These are phyloP conservation scores for Prionace glauca DNA, from an alignment of 2,797 vertebrate species.

Conservation along the genomic window DNA sequence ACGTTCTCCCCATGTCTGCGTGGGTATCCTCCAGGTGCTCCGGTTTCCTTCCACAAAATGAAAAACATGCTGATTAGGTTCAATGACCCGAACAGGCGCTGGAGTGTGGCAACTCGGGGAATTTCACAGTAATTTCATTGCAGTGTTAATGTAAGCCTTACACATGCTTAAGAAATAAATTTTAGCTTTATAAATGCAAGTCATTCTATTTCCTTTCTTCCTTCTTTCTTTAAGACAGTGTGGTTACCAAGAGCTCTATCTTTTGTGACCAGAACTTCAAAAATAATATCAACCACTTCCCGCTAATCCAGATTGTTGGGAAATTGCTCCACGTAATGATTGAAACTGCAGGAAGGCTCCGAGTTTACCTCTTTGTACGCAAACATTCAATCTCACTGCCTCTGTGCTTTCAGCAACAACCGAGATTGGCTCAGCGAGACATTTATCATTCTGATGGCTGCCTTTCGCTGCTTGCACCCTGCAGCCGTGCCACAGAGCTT, in stretches of 20 bases:
- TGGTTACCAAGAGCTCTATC: no score
- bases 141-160: no score
- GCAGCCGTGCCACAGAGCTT: background rate
- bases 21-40: no score
- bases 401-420: background rate
- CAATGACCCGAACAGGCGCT: no score
- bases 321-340: background rate
- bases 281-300: background rate
- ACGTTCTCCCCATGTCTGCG: no score
- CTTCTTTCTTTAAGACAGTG: background rate
- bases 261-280: background rate
- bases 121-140: no score
- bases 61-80: no score
- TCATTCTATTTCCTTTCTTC: background rate
- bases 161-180: no score
- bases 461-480: background rate
- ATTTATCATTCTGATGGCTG: background rate
- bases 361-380: background rate
- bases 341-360: background rate
- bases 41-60: no score
- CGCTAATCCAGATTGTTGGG: background rate
- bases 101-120: no score
- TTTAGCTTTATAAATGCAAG: background rate
- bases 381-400: background rate
- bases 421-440: background rate